These are phyloP conservation scores for Ariopsis seemanni DNA, from an alignment of 2,113 vertebrate genomes.

Conservation along the genomic window DNA sequence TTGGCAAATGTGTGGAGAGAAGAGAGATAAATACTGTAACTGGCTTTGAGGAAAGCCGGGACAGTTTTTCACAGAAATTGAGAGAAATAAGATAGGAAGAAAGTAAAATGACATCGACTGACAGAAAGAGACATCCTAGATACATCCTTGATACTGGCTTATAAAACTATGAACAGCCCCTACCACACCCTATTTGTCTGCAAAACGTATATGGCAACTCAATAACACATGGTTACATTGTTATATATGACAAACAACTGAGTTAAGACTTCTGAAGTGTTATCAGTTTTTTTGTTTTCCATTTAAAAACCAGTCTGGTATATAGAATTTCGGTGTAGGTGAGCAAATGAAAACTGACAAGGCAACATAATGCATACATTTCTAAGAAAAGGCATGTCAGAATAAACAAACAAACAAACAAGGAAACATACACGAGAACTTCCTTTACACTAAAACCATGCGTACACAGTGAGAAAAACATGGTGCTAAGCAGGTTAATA, in stretches of 20 bases:
- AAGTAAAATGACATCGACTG: not conserved
- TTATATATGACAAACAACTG: not conserved
- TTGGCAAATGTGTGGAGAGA: not conserved
- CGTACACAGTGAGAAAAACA: constrained; percentile 19
- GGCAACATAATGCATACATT: not conserved
- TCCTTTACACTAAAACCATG: not conserved
- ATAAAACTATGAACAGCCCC: not conserved
- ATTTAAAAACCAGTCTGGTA: not conserved
- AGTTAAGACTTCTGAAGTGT: not conserved
- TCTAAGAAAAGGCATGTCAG: not conserved
- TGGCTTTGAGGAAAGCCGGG: not conserved
- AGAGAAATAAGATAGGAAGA: not conserved
- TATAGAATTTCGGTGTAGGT: not conserved
- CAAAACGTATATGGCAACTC: not conserved
- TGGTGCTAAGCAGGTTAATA: constrained; percentile 10
- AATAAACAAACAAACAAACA: not conserved
- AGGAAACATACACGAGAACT: not conserved
- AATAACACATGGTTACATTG: not conserved
- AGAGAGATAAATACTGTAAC: not conserved
- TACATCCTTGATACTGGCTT: not conserved
- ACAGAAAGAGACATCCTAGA: not conserved
- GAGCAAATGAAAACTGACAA: not conserved
- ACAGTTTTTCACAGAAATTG: not conserved
- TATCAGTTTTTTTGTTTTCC: not conserved
- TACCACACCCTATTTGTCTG: not conserved